Evolutionary conservation across 2,888 invertebrate genomes (phyloP).

Genomic region (Serripes groenlandicus): DNA sequence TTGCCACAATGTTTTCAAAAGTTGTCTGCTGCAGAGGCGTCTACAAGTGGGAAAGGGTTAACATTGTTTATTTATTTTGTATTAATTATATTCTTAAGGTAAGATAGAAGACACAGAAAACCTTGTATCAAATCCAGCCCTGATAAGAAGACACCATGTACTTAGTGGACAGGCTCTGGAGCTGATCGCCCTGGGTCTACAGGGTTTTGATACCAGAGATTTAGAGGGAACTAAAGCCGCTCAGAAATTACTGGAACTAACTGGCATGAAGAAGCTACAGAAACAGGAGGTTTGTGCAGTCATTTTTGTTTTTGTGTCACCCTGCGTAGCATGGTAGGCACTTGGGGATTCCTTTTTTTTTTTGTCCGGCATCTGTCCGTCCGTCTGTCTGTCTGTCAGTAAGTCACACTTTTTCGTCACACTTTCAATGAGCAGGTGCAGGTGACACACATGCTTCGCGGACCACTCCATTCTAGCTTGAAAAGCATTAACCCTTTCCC

Average conservation of each 20-base stretch:
- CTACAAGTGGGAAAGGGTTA: not conserved
- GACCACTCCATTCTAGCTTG: no score
- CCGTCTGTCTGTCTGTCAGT: no score
- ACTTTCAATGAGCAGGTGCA: no score
- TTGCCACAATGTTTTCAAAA: not conserved
- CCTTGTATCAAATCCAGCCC: conserved; percentile 65
- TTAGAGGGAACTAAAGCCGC: conserved; percentile 59
- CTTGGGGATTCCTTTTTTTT: no score
- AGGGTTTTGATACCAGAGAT: conserved; percentile 35
- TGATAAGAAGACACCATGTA: conserved; percentile 71
- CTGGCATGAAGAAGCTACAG: conserved; percentile 60
- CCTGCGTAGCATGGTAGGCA: no score
- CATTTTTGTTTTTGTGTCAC: no score
- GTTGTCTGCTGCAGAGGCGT: not conserved
- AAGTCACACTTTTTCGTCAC: no score
- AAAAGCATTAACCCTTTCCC: no score
- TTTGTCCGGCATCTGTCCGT: no score
- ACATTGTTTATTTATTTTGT: not conserved
- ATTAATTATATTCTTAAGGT: conserved; percentile 52
- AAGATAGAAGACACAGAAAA: conserved; percentile 70
- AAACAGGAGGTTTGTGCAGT: conserved; percentile 69
- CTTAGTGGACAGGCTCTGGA: conserved; percentile 72
- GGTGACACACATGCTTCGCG: no score
- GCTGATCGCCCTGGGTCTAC: conserved; percentile 70
- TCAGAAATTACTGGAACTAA: conserved; percentile 68